phyloP scores from a whole-genome alignment of 2,797 vertebrate species.

The Epinephelus coioides region DNA sequence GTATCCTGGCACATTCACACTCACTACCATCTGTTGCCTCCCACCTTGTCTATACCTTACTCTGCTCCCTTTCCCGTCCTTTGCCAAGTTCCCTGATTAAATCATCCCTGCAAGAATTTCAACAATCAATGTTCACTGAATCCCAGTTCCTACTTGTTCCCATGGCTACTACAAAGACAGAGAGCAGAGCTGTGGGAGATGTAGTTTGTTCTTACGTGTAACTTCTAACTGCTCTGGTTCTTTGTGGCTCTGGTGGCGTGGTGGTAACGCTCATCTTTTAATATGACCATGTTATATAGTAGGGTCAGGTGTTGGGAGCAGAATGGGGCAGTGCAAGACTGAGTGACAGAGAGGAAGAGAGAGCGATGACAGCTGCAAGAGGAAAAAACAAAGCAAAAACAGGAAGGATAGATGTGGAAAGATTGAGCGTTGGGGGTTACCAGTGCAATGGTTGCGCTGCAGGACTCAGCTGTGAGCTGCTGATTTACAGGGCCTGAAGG shows the following conservation, averaged over 20 bases:
- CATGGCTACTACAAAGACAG: slow-evolving; percentile 66
- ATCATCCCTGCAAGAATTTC: slow-evolving; percentile 46
- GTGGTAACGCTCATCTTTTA: not conserved
- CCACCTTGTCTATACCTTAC: slow-evolving; percentile 33
- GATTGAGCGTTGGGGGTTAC: slow-evolving; percentile 44
- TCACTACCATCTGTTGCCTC: slow-evolving; percentile 51
- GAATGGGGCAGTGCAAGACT: not conserved
- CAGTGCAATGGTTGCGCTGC: slow-evolving; percentile 32
- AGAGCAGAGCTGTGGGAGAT: slow-evolving; percentile 37
- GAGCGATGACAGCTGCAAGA: slow-evolving; percentile 6
- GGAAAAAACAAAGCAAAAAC: not conserved
- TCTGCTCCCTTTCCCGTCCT: slow-evolving; percentile 1
- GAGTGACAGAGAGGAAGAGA: not conserved
- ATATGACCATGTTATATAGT: not conserved
- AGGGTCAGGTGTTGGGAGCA: slow-evolving; percentile 2
- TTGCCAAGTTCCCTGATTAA: slow-evolving; percentile 38
- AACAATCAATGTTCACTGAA: slow-evolving; percentile 52
- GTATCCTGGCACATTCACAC: slow-evolving; percentile 24
- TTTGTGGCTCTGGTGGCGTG: not conserved
- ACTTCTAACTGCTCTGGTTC: not conserved
- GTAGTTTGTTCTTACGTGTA: slow-evolving; percentile 8
- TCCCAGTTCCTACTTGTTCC: slow-evolving; percentile 63
- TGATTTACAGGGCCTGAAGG: slow-evolving; percentile 78
- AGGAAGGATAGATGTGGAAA: slow-evolving; percentile 18
- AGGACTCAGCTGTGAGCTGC: slow-evolving; percentile 66